Base-by-base conservation (phyloP, 2,113 vertebrate genomes). In the Sylvia atricapilla region DNA sequence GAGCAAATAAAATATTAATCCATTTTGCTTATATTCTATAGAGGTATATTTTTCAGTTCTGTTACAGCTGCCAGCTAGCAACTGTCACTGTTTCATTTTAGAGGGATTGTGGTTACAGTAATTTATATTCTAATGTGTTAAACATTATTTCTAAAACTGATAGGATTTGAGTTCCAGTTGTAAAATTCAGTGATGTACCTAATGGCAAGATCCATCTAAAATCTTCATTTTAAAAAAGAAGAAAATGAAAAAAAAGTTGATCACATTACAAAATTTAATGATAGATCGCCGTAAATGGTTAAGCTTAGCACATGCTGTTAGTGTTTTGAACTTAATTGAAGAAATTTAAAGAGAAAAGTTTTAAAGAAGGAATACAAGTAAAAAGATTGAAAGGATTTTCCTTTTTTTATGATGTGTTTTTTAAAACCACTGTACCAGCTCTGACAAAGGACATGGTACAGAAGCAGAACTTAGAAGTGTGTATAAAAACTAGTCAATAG, bases 1-100 rank as follows among this genome's bases (percentile, higher is more conserved):
- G n/a, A 88, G 43, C 39, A 88, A 83, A 90, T 95, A 87, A 95
- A 91, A 58, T 86, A 88, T 76, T 90, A 77, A 84, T 79, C 79
- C 22, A 31, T 82, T 93, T 89, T 78, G 3, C 41, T 87, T 91
- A 22, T 87, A 43, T 92, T 73, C n/a, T 83, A 24, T 20, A 63
- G 35, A 63, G 59, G 27, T 66, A 10, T 79, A 28, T 92, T 43
- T 84, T 88, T 89, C 43, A 74, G 14, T 64, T 60, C 49, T 81
- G 17, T 86, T 83, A 82, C 12, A 89, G 55, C 67, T 96, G 58
- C 53, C 70, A 89, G 58, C 41, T 60, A 82, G 41, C 41, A 78
- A 46, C 44, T 70, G 46, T 76, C 58, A 39, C 35, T 64, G 13
- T 81, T 77, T 86, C 66, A 47, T 62, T 90, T 93, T 33, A 41